A percentile compares a stretch with the other conserved stretches of the same genome.
These are phyloP conservation scores for Exocentrus adspersus DNA, from an alignment of 2,888 invertebrate genomes.

Conservation along the genomic window DNA sequence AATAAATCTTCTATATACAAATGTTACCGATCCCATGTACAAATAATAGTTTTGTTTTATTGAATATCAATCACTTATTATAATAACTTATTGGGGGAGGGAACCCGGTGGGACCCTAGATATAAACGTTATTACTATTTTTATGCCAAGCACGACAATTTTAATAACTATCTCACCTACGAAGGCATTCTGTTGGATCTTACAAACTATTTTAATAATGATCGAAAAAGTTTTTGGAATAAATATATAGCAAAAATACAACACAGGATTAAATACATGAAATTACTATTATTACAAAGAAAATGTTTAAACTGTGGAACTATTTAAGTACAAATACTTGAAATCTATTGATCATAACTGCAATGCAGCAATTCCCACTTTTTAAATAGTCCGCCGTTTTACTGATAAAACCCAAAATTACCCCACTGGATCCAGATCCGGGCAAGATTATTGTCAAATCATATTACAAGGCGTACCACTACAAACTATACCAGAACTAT, in stretches of 20 bases:
- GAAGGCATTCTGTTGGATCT: conserved; percentile 35
- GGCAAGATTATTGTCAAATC: conserved; percentile 18
- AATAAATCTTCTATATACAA: conserved; percentile 55
- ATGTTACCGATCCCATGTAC: conserved; percentile 49
- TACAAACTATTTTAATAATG: conserved; percentile 25
- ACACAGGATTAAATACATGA: conserved; percentile 30
- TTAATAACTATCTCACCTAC: conserved; percentile 26
- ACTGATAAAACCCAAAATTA: not conserved
- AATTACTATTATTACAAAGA: conserved; percentile 24
- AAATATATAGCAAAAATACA: conserved; percentile 36
- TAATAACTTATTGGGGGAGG: conserved; percentile 44
- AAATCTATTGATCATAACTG: conserved; percentile 53
- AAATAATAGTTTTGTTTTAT: conserved; percentile 35
- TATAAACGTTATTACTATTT: conserved; percentile 29
- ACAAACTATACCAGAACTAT: no score
- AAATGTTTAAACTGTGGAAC: conserved; percentile 37
- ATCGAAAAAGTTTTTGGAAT: conserved; percentile 34
- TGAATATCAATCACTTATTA: conserved; percentile 34
- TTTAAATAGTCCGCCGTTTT: not conserved
- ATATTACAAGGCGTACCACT: not conserved
- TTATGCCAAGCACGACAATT: conserved; percentile 28
- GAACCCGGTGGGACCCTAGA: conserved; percentile 34
- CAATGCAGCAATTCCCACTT: conserved; percentile 14
- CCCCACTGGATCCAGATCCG: not conserved
- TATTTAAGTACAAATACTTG: conserved; percentile 52